phyloP scores from a whole-genome alignment of 2,888 invertebrate species.

The Eumerus sabulonum region DNA sequence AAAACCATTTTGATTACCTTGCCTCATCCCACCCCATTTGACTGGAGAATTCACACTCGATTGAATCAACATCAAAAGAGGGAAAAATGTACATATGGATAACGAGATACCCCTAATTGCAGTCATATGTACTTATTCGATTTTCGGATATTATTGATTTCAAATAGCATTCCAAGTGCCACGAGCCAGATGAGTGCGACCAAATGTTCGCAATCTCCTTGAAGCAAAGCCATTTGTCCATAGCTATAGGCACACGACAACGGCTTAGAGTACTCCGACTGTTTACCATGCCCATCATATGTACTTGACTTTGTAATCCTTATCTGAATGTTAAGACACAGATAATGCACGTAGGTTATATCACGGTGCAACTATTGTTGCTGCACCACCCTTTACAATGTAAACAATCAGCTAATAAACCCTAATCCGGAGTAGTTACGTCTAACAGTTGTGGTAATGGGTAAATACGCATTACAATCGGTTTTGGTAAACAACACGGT shows the following conservation, averaged over 20 bases:
- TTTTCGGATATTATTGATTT: not conserved
- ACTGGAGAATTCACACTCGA: not conserved
- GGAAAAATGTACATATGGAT: no score
- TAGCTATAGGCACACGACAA: slow-evolving; percentile 1
- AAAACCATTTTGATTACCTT: slow-evolving; percentile 21
- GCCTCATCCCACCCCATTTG: no score
- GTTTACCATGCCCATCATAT: slow-evolving; percentile 19
- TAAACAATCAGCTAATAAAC: slow-evolving; percentile 14
- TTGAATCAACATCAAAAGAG: not conserved
- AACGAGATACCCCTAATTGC: no score
- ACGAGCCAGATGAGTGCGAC: not conserved
- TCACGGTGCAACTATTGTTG: slow-evolving; percentile 4
- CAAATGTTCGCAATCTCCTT: slow-evolving; percentile 26
- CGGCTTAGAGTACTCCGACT: not conserved
- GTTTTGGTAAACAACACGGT: slow-evolving; percentile 32
- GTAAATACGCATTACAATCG: slow-evolving; percentile 26
- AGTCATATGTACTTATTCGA: no score
- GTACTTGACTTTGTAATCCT: slow-evolving; percentile 50
- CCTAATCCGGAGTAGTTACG: slow-evolving; percentile 49
- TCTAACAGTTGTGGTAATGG: slow-evolving; percentile 27
- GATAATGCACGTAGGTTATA: slow-evolving; percentile 23
- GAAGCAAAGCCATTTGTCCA: no score
- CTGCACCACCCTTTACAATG: slow-evolving; percentile 1
- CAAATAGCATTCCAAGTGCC: not conserved
- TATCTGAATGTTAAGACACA: slow-evolving; percentile 34